Base-by-base conservation (phyloP, 2,888 invertebrate species). In the Eupithecia pulchellata region DNA sequence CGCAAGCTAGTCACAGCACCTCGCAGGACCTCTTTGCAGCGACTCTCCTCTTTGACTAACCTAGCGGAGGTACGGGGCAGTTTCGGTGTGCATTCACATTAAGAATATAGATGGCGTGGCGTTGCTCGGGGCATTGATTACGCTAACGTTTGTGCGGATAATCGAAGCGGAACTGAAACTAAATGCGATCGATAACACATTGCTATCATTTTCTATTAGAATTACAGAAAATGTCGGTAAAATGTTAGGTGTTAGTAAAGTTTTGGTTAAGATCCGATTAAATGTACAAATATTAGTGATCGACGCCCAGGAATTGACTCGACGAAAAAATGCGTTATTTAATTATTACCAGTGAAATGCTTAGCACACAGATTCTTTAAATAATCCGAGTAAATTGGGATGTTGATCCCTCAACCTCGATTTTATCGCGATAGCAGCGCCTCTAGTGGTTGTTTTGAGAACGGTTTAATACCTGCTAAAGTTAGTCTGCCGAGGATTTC, bases 1-100 rank as follows among this genome's bases (percentile, higher is more conserved):
- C 92, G 94, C 87, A 94, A 93, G 89, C 92, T 94, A 84, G 93
- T 94, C 84, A 89, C 91, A 74, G 89, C 92, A 77, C 94, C 92
- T 77, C 91, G 93, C 82, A 91, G 92, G 89, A 89, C 87, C 78
- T 94, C 92, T 76, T 88, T 93, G 84, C 94, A 94, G 80, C 89
- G 92, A 79, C 90, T 93, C 78, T 92, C 94, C 82, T 93, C 94
- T 83, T 89, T 94, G 75, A 94, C 90, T 89, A 94, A 94, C 86
- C 90, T 94, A 83, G 79, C 93, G 81, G 94, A 94, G 94, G 94
- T 94, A 94, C 84, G 86, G 86, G 88, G 86, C 84, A 75, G 81
- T 80, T 79, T 82, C 79, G 80, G 85, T 75, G 90, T 89, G 89
- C 89, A 89, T 86, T 90, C 86, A 86, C 88, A 76, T 30, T n/a